Base-by-base conservation (phyloP, 2,888 invertebrate species). In the Drosophila falleni region DNA sequence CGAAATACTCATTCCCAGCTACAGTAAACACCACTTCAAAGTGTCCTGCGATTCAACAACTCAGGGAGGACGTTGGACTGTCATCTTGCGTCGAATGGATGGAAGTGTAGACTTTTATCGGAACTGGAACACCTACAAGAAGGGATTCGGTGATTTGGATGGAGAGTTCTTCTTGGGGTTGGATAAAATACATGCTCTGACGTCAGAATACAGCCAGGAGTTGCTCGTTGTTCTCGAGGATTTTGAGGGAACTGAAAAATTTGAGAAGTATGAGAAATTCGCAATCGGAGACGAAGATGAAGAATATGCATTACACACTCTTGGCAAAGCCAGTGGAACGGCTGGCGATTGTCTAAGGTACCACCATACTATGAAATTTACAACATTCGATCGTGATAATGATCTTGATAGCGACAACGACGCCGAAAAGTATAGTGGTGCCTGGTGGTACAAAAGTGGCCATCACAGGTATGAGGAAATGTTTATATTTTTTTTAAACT, bases 21-120 rank as follows among this genome's bases (percentile, higher is more conserved):
- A 53, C 37, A 39, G 53, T 39, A n/a, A n/a, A 4, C 15, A 41
- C 15, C 53, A 26, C 37, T 26, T 53, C 11, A 29, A 5, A 6
- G 53, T 53, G 15, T 15, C 29, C 5, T 53, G 41, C 13, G 53
- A 53, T 39, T 29, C 39, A 10, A 39, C 13, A 3, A 29, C 11
- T 10, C 15, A 33, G 5, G 33, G 33, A 4, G 49, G 49, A 31
- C 15, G 31, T 8, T 50, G 49, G 49, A 50, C 31, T n/a, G 9
- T 33, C 8, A 50, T 50, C 11, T 50, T 50, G 33, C 15, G 31
- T 13, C 49, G 49, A 5, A 33, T 50, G 49, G 49, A 50, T 33
- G 49, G 49, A n/a, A 50, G 49, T 16, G 49, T 50, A 3, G 31
- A 50, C 49, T 50, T 50, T 11, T 31, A 33, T 33, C 9, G 49